These are phyloP conservation scores for Phlogophora meticulosa DNA, from an alignment of 2,888 invertebrate species.

Conservation along the genomic window DNA sequence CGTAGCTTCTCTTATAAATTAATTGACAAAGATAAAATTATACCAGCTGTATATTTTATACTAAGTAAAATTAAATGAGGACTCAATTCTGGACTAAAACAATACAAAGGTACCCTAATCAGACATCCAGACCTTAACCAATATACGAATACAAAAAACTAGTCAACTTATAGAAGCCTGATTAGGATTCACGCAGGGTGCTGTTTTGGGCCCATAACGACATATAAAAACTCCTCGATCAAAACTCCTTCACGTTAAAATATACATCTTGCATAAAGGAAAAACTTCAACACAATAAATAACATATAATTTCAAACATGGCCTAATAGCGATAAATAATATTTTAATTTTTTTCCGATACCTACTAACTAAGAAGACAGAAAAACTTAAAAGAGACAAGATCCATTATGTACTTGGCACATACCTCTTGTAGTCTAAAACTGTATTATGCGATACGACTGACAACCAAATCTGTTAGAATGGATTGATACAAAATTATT, in stretches of 20 bases:
- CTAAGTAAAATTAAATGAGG: not conserved
- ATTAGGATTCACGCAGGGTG: conserved; percentile 1
- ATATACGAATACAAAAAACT: conserved; percentile 23
- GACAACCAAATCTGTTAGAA: conserved; percentile 1
- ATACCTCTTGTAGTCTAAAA: conserved; percentile 3
- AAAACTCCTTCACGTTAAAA: conserved; percentile 30
- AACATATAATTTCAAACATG: conserved; percentile 50
- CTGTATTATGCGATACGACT: conserved; percentile 15
- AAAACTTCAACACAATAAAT: conserved; percentile 58
- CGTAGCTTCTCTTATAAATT: conserved; percentile 67
- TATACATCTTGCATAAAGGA: conserved; percentile 40
- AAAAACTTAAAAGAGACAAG: not conserved
- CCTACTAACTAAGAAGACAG: conserved; percentile 17
- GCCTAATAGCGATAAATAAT: conserved; percentile 48
- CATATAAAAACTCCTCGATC: not conserved
- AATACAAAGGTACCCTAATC: not conserved
- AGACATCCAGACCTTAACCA: not conserved
- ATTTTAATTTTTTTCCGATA: conserved; percentile 34
- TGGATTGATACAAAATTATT: conserved; percentile 8
- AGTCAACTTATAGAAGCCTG: conserved; percentile 1
- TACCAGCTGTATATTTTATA: conserved; percentile 47
- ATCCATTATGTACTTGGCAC: conserved; percentile 5
- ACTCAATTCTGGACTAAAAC: conserved; percentile 15
- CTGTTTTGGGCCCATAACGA: conserved; percentile 19
- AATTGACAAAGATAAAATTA: conserved; percentile 56